Evolutionary conservation across 2,797 vertebrate genomes (phyloP).

Genomic region (Phaenicophaeus curvirostris): DNA sequence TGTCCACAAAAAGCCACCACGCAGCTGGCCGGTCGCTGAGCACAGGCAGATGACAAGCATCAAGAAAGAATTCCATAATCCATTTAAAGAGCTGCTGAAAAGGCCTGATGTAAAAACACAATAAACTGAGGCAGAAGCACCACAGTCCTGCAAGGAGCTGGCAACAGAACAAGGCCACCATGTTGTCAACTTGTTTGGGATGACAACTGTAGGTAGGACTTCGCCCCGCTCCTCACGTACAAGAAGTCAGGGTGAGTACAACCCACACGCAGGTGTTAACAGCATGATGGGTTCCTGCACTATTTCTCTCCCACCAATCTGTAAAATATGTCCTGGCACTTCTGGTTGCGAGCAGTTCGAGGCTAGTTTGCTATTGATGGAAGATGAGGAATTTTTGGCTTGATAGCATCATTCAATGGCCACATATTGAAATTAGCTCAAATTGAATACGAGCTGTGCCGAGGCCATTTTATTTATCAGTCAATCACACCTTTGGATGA

Average conservation of each 20-base stretch:
- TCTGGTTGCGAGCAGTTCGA: fast-evolving
- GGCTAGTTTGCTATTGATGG: neutral
- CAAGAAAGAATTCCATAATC: neutral
- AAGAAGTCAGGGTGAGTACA: neutral
- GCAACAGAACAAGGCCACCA: neutral
- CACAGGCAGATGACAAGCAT: neutral
- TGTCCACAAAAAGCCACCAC: neutral
- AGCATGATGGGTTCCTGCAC: neutral
- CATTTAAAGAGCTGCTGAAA: neutral
- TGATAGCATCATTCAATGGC: neutral
- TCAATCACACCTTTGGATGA: conserved; percentile 25
- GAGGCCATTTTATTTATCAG: neutral
- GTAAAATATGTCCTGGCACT: fast-evolving
- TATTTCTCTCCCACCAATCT: fast-evolving
- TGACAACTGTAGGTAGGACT: neutral
- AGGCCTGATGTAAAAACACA: neutral
- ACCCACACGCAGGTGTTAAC: fast-evolving
- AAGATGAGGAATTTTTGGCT: neutral
- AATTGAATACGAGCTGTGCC: neutral
- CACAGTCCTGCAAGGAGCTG: neutral
- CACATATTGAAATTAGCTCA: neutral
- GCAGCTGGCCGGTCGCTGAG: neutral
- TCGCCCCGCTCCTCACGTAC: fast-evolving
- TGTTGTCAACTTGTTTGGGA: fast-evolving
- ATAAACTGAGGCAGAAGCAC: neutral